Evolutionary conservation across 35 echinoderm and acorn worm species (phyloP), one percentile per base, ranked within the genome.

Genomic region (Strongylocentrotus purpuratus): DNA sequence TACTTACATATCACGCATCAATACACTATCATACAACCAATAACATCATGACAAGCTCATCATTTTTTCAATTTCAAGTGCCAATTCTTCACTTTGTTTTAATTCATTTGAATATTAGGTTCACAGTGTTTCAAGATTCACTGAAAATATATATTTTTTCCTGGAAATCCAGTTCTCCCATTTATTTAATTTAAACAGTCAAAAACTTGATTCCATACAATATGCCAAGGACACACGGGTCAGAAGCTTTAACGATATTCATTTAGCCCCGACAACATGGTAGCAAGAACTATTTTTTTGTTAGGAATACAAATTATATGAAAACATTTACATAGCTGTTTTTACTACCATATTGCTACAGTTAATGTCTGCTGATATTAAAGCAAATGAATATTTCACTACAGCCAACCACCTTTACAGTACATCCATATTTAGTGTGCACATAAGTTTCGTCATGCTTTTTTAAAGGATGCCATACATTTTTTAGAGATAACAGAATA

Each of bases 271-370:
- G 33, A 33, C 22, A 86, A 33, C 25, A 86, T 86, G 85, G 85
- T 86, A 33, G 85, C 28, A 86, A 86, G 85, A 33, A 31, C 33
- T 9, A 12, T 85, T 31, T 31, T 31, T 20, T 85, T 45, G 8
- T 45, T 18, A 89, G 45, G 87, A 89, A 89, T 89, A 89, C 87
- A 89, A 89, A 89, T 33, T 86, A 86, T 89, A 89, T 89, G 87
- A 45, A 89, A 45, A 46, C 33, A 89, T 89, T 78, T 78, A 89
- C 87, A 86, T 22, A 89, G n/a, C 25, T 35, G 65, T 78, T 22
- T 7, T 78, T 78, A 22, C 65, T 78, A 78, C 65, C 22, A 78
- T 8, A 78, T 78, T 78, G 65, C 5, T n/a, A 41, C 35, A 55
- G 15, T 78, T 78, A 28, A 28, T 78, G 65, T 78, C 65, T 78